Evolutionary conservation across 1,140 invertebrate genomes (phyloP).

Genomic region (Chironomus striatipennis): DNA sequence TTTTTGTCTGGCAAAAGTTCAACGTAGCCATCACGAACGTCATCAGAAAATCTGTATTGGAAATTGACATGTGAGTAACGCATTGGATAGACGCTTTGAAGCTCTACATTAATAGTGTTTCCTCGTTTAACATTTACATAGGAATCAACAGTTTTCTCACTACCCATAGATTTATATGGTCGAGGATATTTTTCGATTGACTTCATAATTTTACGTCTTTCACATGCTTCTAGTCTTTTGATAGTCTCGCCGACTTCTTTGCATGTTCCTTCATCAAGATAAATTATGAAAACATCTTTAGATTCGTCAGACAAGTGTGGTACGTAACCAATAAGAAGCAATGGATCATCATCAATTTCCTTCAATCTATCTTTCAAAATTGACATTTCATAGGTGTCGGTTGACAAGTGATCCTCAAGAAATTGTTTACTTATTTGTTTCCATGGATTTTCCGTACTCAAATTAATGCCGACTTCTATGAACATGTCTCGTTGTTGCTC

Average conservation of each 20-base stretch:
- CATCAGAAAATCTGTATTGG: conserved; percentile 42
- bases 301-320: conserved; percentile 51
- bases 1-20: conserved; percentile 50
- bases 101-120: conserved; percentile 53
- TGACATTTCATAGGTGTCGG: conserved; percentile 34
- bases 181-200: conserved; percentile 50
- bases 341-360: conserved; percentile 46
- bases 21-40: conserved; percentile 55
- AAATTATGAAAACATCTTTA: conserved; percentile 59
- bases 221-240: conserved; percentile 49
- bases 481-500: conserved; percentile 41
- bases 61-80: conserved; percentile 42
- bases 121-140: conserved; percentile 44
- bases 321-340: conserved; percentile 59
- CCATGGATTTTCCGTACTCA: conserved; percentile 67
- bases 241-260: conserved; percentile 44
- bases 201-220: conserved; percentile 51
- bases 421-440: conserved; percentile 51
- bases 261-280: conserved; percentile 41
- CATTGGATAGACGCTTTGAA: conserved; percentile 51
- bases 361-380: conserved; percentile 40
- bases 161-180: conserved; percentile 53
- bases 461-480: conserved; percentile 45
- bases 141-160: conserved; percentile 52
- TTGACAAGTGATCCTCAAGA: conserved; percentile 49